Evolutionary conservation across 2,888 invertebrate species (phyloP).

Genomic region (Coleophora flavipennella): DNA sequence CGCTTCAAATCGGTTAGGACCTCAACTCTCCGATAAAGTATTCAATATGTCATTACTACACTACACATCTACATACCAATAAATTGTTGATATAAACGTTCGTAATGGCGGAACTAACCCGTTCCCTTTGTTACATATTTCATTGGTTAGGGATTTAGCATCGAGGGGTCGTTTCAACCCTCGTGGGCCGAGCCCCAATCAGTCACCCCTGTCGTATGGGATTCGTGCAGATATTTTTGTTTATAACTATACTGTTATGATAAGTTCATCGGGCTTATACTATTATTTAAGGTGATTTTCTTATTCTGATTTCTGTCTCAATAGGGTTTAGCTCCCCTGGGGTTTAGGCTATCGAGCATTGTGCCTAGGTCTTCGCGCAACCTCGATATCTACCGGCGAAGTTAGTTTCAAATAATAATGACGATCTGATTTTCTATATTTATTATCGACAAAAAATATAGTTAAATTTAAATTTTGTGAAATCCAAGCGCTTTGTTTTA

Average conservation of each 20-base stretch:
- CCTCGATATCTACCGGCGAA: too few relatives aligned
- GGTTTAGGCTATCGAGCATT: too few relatives aligned
- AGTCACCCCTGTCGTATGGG: constrained; percentile 23
- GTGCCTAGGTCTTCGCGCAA: too few relatives aligned
- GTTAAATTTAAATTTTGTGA: too few relatives aligned
- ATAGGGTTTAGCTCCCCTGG: too few relatives aligned
- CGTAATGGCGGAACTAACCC: constrained; percentile 40
- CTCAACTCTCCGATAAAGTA: constrained; percentile 35
- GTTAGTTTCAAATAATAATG: too few relatives aligned
- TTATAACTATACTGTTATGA: background rate
- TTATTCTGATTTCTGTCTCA: too few relatives aligned
- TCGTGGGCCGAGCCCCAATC: constrained; percentile 32
- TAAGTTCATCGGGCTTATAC: too few relatives aligned
- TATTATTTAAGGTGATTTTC: too few relatives aligned
- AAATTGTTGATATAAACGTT: constrained; percentile 40
- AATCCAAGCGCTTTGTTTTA: too few relatives aligned
- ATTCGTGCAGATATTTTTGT: constrained; percentile 19
- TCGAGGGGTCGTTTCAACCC: constrained; percentile 41
- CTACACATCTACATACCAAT: constrained; percentile 38
- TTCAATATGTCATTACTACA: constrained; percentile 36
- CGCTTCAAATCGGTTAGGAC: constrained; percentile 31
- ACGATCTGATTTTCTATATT: too few relatives aligned
- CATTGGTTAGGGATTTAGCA: constrained; percentile 49
- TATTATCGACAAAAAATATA: too few relatives aligned
- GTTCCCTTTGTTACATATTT: constrained; percentile 59